These are phyloP conservation scores for Tethya wilhelma DNA, from an alignment of 37 sponge, comb jelly and placozoan species.

Conservation along the genomic window DNA sequence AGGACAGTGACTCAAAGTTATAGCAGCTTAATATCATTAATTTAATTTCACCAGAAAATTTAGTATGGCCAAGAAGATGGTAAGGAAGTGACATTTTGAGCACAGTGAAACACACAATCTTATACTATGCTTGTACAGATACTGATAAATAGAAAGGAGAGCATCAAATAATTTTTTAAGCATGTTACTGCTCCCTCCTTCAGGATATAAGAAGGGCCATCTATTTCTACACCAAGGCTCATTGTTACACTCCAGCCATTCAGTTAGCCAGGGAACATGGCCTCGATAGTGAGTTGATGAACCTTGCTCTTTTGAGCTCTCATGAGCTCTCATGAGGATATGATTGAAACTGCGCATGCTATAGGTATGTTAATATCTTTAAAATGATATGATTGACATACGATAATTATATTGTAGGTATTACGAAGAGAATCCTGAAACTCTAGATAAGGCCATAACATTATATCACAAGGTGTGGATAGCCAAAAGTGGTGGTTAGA, in stretches of 20 bases:
- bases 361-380: too few species aligned
- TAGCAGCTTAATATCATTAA: conserved; percentile 96
- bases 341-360: conserved; percentile 93
- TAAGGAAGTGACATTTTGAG: too few species aligned
- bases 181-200: too few species aligned
- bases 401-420: conserved; percentile 46
- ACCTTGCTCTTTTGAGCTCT: conserved; percentile 82
- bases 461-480: conserved; percentile 96
- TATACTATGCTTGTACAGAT: too few species aligned
- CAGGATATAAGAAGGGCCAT: conserved; percentile 72
- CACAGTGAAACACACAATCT: too few species aligned
- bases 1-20: conserved; percentile 78
- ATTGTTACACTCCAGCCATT: conserved; percentile 93
- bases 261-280: conserved; percentile 86
- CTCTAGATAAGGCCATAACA: conserved; percentile 86
- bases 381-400: not conserved
- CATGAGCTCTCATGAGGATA: conserved; percentile 78
- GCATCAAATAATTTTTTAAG: too few species aligned
- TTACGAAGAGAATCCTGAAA: conserved; percentile 78
- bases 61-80: too few species aligned
- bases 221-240: conserved; percentile 91
- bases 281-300: conserved; percentile 82
- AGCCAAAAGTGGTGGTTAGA: too few species aligned
- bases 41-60: too few species aligned
- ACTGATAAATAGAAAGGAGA: too few species aligned